These are phyloP conservation scores for Gallirallus australis DNA, from an alignment of 2,797 vertebrate genomes.

Conservation along the genomic window DNA sequence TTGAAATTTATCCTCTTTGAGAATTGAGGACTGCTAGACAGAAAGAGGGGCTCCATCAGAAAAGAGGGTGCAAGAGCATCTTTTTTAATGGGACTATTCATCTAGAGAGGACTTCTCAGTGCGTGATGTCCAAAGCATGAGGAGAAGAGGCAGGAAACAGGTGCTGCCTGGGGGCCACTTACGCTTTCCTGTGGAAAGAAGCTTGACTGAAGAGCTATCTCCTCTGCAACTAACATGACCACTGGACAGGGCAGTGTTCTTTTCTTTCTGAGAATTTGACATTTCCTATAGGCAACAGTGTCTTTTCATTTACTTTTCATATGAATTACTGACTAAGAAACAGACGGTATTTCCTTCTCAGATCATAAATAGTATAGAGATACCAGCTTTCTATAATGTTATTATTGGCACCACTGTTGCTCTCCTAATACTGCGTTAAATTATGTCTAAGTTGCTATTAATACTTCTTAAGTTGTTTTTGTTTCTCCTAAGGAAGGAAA, in stretches of 20 bases:
- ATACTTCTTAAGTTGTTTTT: neutral
- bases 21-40: neutral
- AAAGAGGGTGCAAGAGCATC: accelerated
- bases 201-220: neutral
- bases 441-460: neutral
- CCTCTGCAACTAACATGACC: neutral
- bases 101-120: neutral
- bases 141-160: neutral
- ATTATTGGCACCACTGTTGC: neutral
- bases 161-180: neutral
- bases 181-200: neutral
- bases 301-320: neutral
- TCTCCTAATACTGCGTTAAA: neutral
- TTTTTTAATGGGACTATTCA: neutral
- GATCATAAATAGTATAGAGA: neutral
- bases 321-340: neutral
- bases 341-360: neutral
- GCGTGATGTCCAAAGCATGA: neutral
- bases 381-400: neutral
- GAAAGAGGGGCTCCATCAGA: neutral
- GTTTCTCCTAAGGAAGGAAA: neutral
- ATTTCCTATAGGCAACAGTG: neutral
- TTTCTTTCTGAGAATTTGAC: neutral
- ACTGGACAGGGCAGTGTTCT: neutral
- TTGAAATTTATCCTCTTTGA: neutral